Base-by-base conservation (phyloP, 2,113 vertebrate species). In the Patagioenas fasciata region DNA sequence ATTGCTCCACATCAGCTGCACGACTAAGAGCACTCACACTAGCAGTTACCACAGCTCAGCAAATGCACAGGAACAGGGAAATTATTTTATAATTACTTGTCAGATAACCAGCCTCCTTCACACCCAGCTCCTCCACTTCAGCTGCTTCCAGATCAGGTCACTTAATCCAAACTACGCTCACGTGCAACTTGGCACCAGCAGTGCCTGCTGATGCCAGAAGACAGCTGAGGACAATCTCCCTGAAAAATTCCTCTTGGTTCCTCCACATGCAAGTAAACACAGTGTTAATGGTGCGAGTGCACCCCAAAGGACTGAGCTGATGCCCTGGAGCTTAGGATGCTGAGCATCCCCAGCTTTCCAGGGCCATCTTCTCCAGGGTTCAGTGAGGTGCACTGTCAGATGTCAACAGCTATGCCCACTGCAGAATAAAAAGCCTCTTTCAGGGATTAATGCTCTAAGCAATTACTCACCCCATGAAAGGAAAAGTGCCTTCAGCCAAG, bases 401-500 rank as follows among this genome's bases (percentile, higher is more conserved):
- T 91, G 89, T 90, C 84, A 91, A 70, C 79, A 91, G 65, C 77
- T 89, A 79, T 7, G 3, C 80, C 56, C 61, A 66, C 38, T 91
- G 84, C 89, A 93, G 69, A 94, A 93, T 86, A 85, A 95, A 96
- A 91, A 93, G 80, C 79, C 36, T 91, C 66, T 95, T 91, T 85
- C 91, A 96, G 58, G 85, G 87, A 96, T 93, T 96, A 94, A 80
- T 80, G 75, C 56, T 88, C 38, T 58, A 54, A 66, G 92, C 58
- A 95, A 96, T 95, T 95, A 95, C 64, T 67, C 1, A 8, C 42
- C 5, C 65, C 51, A 50, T 44, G 85, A 91, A 97, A 95, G 72
- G 57, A 97, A 91, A 97, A 88, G 92, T 82, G 64, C 73, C 75
- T 90, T 96, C 83, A 95, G 84, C 78, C 88, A 91, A 96, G 54